Evolutionary conservation across 2,113 vertebrate species (phyloP), one percentile per base, ranked within the genome.

Genomic region (Rhabdomys dilectus): DNA sequence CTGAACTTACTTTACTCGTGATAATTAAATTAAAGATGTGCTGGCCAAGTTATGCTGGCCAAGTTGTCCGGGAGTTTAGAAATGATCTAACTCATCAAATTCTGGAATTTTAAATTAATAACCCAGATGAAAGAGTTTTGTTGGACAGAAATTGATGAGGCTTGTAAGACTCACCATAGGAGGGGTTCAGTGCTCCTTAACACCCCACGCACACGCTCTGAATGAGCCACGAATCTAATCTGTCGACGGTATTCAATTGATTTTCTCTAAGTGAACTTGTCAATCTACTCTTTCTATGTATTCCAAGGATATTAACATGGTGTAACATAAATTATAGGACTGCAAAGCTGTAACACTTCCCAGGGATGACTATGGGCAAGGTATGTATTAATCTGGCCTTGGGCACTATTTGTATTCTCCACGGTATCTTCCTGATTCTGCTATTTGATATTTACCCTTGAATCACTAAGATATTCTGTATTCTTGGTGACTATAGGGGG

Each of bases 271-370:
- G 62, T 73, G 77, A 73, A 42, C 36, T 12, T 92, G 75, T 93
- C 85, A 93, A 2, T 98, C 96, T 96, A 12, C 75, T 85, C 77
- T 94, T 97, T 96, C 58, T 93, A 66, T 92, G 34, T 17, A 76
- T 45, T 68, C 11, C 34, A 95, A 96, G 45, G 42, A 66, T 58
- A 95, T 75, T 93, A 34, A 94, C 94, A 53, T 81, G 70, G 62
- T 12, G 3, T 91, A 93, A 91, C 8, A 48, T 91, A 97, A 70
- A 93, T 95, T 93, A 42, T 2, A 64, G 42, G 45, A 45, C 42
- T 88, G 94, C 1, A 92, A 64, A 91, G 70, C 62, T 72, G 42
- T 85, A 91, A 78, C 80, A 45, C 64, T 97, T 92, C 81, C 95
- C 42, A 77, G 62, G 19, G 87, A 92, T 64, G 84, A 26, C 94